Evolutionary conservation across 2,113 vertebrate genomes (phyloP), one percentile per base, ranked within the genome.

Genomic region (Nanorana parkeri): DNA sequence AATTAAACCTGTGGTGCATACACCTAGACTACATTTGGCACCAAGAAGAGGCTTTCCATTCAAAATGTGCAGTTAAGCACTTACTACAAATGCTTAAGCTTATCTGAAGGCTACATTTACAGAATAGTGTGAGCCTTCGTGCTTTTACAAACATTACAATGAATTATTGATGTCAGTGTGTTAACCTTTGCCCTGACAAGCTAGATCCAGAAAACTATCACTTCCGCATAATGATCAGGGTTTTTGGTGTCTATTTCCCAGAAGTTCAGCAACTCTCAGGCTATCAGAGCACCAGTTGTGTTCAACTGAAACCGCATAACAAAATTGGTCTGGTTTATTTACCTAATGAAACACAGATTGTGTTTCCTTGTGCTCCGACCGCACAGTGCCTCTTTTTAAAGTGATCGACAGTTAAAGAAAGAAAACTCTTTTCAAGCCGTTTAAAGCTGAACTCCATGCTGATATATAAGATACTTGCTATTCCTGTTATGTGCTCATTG

Each of bases 111-210:
- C 17, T 54, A n/a, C 51, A 68, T 80, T 61, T 61, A 71, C 78
- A 16, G 56, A 61, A 41, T 24, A 80, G 78, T 80, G 78, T 65
- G 68, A 73, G 36, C 21, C 58, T 72, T 20, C 15, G 41, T 36
- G 68, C 56, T 20, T 21, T 58, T 29, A 71, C 78, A 81, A 24
- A 64, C 56, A 29, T 24, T 64, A 65, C 68, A 26, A 73, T 81
- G 32, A 73, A 81, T 73, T 65, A 81, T 73, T 64, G 13, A 81
- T 47, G 13, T 5, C 20, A 6, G 1, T 28, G 41, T 65, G 26
- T 81, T 79, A 64, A 81, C 51, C 68, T 64, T 58, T 81, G 68
- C 24, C 29, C 68, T 73, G 29, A 73, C 78, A 73, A 71, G 41
- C 20, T 73, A 36, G 58, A 23, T 21, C 51, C 23, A 55, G 78